Conservation (phyloP, 2,888 invertebrate genomes). For the Mythimna loreyi region DNA sequence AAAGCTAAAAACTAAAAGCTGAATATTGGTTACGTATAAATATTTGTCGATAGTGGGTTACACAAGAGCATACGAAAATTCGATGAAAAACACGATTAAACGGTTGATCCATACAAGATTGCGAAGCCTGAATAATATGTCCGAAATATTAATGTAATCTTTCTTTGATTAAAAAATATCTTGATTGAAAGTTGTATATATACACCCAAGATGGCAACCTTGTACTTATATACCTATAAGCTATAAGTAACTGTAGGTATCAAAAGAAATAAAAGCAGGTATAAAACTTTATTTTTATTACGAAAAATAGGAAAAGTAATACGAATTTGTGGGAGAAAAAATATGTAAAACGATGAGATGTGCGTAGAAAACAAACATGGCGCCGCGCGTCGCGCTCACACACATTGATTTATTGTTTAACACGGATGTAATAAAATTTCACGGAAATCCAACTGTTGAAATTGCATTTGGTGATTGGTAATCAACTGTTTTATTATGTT, state of each 20-base stretch:
- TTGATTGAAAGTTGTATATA: too few species aligned
- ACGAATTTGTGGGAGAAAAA: slow-evolving; percentile 44
- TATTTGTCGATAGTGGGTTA: too few species aligned
- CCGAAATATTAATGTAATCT: too few species aligned
- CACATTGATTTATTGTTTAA: slow-evolving; percentile 71
- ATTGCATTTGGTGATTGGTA: slow-evolving; percentile 63
- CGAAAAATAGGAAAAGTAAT: slow-evolving; percentile 35
- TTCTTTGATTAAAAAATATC: too few species aligned
- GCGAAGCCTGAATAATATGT: too few species aligned
- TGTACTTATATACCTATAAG: too few species aligned
- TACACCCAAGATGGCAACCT: too few species aligned
- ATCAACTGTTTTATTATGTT: slow-evolving; percentile 54
- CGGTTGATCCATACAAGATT: too few species aligned
- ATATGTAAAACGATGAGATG: slow-evolving; percentile 58
- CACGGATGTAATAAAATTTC: slow-evolving; percentile 67
- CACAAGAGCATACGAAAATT: too few species aligned
- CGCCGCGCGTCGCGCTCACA: slow-evolving; percentile 56
- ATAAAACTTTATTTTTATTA: slow-evolving; percentile 22
- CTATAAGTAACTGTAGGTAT: slow-evolving; percentile 1
- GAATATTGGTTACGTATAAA: too few species aligned
- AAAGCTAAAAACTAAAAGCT: too few species aligned
- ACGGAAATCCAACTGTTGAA: slow-evolving; percentile 56
- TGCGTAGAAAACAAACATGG: slow-evolving; percentile 64
- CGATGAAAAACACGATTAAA: too few species aligned
- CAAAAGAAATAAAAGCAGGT: slow-evolving; percentile 18